Percentiles rank a stretch among this genome's conserved stretches.
Conservation (phyloP, 2,888 invertebrate genomes). For the Zygaena filipendulae region DNA sequence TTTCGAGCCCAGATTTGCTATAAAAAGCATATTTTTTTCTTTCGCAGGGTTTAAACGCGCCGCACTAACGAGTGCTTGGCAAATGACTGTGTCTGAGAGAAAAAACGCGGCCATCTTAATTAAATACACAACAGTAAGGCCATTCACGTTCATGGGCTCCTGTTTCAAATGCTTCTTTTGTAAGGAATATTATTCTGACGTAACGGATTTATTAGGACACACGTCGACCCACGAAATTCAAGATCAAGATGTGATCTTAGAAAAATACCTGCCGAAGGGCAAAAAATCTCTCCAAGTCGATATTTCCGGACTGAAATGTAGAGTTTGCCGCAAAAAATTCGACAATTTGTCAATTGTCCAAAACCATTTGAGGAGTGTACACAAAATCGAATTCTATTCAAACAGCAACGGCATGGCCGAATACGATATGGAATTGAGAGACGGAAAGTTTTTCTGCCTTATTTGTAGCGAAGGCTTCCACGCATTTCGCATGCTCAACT, state of each 20-base stretch:
- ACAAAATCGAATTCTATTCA: conserved; percentile 23
- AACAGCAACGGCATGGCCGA: conserved; percentile 37
- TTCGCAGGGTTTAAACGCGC: conserved; percentile 17
- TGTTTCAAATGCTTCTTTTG: conserved; percentile 43
- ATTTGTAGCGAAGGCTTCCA: conserved; percentile 27
- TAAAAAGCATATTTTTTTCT: too few species aligned
- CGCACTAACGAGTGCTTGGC: conserved; percentile 33
- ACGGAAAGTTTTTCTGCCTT: conserved; percentile 29
- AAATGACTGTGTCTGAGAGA: conserved; percentile 32
- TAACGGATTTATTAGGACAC: conserved; percentile 25
- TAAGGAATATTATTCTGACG: conserved; percentile 27
- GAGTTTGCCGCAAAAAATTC: conserved; percentile 22
- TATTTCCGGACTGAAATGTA: conserved; percentile 33
- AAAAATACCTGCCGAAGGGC: conserved; percentile 27
- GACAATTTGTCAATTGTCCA: conserved; percentile 22
- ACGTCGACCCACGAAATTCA: conserved; percentile 23
- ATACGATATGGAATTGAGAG: conserved; percentile 27
- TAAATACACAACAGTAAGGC: conserved; percentile 31
- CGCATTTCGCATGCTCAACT: conserved; percentile 28
- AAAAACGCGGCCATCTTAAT: conserved; percentile 36
- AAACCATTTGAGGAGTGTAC: conserved; percentile 25
- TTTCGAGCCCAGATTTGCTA: too few species aligned
- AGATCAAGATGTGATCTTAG: conserved; percentile 20
- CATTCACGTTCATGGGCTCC: conserved; percentile 37
- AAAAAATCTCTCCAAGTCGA: conserved; percentile 34